Conservation (phyloP, 2,797 vertebrate genomes). For the Lepilemur septentrionalis region DNA sequence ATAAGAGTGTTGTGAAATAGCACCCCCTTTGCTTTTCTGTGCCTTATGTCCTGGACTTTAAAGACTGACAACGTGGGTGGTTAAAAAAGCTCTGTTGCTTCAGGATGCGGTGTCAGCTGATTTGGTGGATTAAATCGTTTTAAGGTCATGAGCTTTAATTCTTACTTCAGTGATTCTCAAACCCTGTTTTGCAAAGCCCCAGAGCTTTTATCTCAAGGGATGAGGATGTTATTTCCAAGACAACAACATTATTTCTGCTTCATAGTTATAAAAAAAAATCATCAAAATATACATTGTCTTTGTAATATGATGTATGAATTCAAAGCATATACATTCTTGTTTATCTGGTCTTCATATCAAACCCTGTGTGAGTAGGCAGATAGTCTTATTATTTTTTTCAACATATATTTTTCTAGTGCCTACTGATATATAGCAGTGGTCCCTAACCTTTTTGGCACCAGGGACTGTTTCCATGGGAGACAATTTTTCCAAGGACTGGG, state of each 20-base stretch:
- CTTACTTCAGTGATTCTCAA: conserved; percentile 47
- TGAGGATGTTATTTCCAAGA: conserved; percentile 41
- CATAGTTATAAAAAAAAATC: neutral
- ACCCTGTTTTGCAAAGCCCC: conserved; percentile 37
- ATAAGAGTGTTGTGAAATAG: conserved; percentile 15
- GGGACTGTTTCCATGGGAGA: too few species aligned
- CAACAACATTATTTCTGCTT: conserved; percentile 15
- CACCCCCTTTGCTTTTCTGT: conserved; percentile 16
- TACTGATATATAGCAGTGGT: neutral
- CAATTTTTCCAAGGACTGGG: too few species aligned
- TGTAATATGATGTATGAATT: neutral
- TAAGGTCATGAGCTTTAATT: conserved; percentile 65
- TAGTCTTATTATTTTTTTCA: neutral
- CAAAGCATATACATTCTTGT: neutral
- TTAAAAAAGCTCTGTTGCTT: conserved; percentile 27
- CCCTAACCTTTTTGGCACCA: too few species aligned
- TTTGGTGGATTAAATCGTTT: conserved; percentile 48
- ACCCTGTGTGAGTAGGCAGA: neutral
- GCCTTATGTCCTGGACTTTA: neutral
- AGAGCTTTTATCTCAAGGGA: conserved; percentile 38
- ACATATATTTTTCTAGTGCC: neutral
- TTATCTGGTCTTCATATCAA: neutral
- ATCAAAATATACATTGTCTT: neutral
- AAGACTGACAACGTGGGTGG: neutral
- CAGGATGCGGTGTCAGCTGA: neutral